Conservation (phyloP, 23 tunicate species). For the Botrylloides violaceus region DNA sequence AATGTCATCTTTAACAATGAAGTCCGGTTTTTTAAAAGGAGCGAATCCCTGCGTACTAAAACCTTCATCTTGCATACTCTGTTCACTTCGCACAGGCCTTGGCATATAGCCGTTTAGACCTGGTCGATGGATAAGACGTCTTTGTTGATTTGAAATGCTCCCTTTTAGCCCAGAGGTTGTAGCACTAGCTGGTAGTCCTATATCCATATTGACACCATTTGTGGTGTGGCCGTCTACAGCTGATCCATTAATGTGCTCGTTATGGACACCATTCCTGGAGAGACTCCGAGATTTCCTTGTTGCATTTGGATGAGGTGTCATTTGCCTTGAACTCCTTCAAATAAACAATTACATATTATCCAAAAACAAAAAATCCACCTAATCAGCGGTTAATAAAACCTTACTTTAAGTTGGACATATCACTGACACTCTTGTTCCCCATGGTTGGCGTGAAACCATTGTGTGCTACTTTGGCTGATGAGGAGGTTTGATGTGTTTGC, state of each 20-base stretch:
- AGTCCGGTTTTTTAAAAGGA: background rate
- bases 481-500: conserved; percentile 39
- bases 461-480: conserved; percentile 20
- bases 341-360: background rate
- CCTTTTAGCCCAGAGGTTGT: background rate
- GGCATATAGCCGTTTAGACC: conserved; percentile 12
- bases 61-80: background rate
- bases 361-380: no score
- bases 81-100: conserved; percentile 1
- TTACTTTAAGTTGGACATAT: conserved; percentile 45
- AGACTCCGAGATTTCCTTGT: conserved; percentile 11
- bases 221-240: background rate
- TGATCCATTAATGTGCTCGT: background rate
- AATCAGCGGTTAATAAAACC: background rate
- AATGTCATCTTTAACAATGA: background rate
- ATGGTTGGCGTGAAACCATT: conserved; percentile 26
- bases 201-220: background rate
- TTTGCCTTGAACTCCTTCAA: conserved; percentile 42
- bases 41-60: conserved; percentile 3
- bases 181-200: background rate
- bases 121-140: conserved; percentile 4
- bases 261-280: background rate
- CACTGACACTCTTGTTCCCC: conserved; percentile 81
- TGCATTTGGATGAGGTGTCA: conserved; percentile 86
- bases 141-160: conserved; percentile 1